These are phyloP conservation scores for Bufotes viridis DNA, from an alignment of 2,797 vertebrate genomes.

Conservation along the genomic window DNA sequence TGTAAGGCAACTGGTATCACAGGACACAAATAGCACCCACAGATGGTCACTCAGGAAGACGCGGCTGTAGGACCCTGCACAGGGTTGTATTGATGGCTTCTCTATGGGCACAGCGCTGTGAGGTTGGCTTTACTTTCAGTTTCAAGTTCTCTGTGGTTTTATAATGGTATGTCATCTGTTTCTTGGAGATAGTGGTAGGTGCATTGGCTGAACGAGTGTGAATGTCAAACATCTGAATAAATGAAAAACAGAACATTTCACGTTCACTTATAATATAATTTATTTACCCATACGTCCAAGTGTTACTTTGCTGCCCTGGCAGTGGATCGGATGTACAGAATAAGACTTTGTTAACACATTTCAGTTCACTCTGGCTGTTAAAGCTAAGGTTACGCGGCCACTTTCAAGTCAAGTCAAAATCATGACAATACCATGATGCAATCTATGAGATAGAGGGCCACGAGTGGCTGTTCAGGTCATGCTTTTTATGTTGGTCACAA, in stretches of 20 bases:
- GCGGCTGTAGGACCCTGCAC: background rate
- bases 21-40: slow-evolving; percentile 1
- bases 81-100: background rate
- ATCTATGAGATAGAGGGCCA: too few species aligned
- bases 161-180: too few species aligned
- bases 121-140: background rate
- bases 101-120: background rate
- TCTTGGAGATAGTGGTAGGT: background rate
- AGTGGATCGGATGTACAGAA: background rate
- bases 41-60: background rate
- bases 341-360: background rate
- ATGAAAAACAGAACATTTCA: background rate
- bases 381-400: background rate
- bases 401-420: background rate
- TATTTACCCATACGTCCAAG: background rate
- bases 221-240: background rate
- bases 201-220: background rate
- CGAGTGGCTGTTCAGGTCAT: too few species aligned
- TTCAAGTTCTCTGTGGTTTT: background rate
- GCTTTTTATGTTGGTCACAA: too few species aligned
- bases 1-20: background rate
- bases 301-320: background rate
- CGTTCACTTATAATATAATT: background rate
- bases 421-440: too few species aligned
- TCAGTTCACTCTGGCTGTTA: background rate